A percentile compares a stretch with the other conserved stretches of the same genome.
These are phyloP conservation scores for Proisotoma minuta DNA, from an alignment of 2,888 invertebrate genomes.

Conservation along the genomic window DNA sequence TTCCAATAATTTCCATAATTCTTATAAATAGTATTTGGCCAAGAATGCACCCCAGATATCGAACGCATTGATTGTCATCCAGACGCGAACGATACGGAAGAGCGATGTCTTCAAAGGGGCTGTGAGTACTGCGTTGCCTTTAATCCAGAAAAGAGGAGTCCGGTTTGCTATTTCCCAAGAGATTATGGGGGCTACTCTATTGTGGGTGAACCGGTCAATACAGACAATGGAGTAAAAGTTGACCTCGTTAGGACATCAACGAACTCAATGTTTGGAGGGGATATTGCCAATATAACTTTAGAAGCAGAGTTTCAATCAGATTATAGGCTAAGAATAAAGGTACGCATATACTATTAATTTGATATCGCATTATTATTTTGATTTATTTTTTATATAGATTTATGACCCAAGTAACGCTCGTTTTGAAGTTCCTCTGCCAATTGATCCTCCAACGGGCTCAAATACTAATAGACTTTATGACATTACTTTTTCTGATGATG, in stretches of 20 bases:
- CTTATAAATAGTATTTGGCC: no score
- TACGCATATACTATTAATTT: no score
- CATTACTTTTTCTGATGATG: conserved; percentile 22
- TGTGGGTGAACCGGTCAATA: conserved; percentile 24
- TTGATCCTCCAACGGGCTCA: conserved; percentile 30
- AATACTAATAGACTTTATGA: conserved; percentile 18
- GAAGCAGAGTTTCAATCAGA: conserved; percentile 40
- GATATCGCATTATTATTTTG: neutral
- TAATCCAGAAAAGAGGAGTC: conserved; percentile 26
- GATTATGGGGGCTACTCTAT: conserved; percentile 27
- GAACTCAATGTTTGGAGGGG: conserved; percentile 34
- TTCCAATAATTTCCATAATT: no score
- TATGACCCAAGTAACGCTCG: conserved; percentile 19
- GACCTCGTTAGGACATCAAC: conserved; percentile 26
- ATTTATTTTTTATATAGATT: neutral
- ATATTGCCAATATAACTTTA: conserved; percentile 25
- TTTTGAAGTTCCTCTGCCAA: conserved; percentile 40
- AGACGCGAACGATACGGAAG: conserved; percentile 55
- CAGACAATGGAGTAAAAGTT: conserved; percentile 24
- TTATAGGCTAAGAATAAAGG: conserved; percentile 41
- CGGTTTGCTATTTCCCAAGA: conserved; percentile 37
- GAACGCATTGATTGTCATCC: conserved; percentile 62
- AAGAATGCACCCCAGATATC: conserved; percentile 29
- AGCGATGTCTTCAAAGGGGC: conserved; percentile 59
- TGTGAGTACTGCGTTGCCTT: conserved; percentile 62